phyloP scores from a whole-genome alignment of 2,113 vertebrate species.

The Pachypanchax playfairii region DNA sequence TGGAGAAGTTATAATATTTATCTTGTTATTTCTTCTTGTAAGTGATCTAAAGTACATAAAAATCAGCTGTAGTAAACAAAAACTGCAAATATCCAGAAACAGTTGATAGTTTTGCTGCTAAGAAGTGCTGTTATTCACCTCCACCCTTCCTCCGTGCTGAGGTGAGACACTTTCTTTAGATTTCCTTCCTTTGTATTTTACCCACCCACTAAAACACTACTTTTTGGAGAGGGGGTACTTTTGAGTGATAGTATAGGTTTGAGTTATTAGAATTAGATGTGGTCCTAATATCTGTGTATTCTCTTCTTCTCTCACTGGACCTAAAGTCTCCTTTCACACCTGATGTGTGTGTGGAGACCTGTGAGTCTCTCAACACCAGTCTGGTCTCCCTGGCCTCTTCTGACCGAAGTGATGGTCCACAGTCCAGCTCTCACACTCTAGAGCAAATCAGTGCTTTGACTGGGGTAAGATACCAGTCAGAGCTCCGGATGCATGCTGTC shows the following conservation, averaged over 20 bases:
- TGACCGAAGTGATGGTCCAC: conserved; percentile 54
- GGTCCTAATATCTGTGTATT: conserved; percentile 38
- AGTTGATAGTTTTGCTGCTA: too few species aligned
- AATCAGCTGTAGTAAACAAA: too few species aligned
- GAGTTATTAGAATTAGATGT: neutral
- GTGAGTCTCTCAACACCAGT: conserved; percentile 69
- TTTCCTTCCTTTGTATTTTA: conserved; percentile 4
- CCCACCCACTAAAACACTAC: neutral
- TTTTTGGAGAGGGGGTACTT: too few species aligned
- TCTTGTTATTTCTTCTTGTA: too few species aligned
- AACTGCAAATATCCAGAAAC: too few species aligned
- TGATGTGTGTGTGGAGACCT: conserved; percentile 56
- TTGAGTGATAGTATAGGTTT: neutral
- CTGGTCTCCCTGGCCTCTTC: conserved; percentile 60
- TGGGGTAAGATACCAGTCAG: conserved; percentile 65
- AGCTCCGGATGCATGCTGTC: conserved; percentile 37
- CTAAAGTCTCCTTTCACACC: conserved; percentile 53
- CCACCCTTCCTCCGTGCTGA: neutral
- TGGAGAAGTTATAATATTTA: too few species aligned
- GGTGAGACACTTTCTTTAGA: conserved; percentile 6
- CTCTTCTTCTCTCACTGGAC: conserved; percentile 11
- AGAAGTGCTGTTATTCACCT: neutral
- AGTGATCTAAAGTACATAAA: too few species aligned
- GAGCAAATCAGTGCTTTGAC: conserved; percentile 62
- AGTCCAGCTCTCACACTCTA: conserved; percentile 35